Base-by-base conservation (phyloP, 2,113 vertebrate species). In the Lagopus muta region DNA sequence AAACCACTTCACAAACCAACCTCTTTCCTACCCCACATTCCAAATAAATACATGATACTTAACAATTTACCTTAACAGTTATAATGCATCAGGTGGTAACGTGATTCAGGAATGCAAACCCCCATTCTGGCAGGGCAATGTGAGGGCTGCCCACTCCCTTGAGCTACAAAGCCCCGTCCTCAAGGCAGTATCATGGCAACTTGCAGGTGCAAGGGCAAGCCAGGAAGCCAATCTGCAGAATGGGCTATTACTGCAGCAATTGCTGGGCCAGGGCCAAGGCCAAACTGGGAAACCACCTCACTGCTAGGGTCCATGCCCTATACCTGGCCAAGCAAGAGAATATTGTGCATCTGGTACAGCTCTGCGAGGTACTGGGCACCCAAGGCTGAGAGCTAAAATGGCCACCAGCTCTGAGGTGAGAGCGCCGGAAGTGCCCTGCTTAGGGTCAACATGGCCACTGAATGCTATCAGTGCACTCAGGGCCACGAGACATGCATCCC, bases 321-420 rank as follows among this genome's bases (percentile, higher is more conserved):
- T 7, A 13, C 7, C 45, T 13, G 4, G 54, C 13, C 3, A 1
- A 19, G 32, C 14, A 19, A 43, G 22, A 65, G 28, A 18, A 7
- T 6, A 3, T 1, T 1, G 4, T 0, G 1, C 40, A 16, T 5
- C 0, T 0, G 30, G 54, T 34, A 20, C 8, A 11, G n/a, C 52
- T 9, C 10, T 22, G 22, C 48, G 1, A 1, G 42, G 14, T 0
- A 0, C 28, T 7, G 42, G 7, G 9, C 7, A 24, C 13, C 42
- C 57, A 22, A 38, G 10, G 47, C 62, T 22, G 36, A n/a, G 28
- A 16, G 24, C 38, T 28, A 40, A 20, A 4, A n/a, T 28, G 36
- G 36, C 61, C 8, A 11, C 34, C 11, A 8, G 19, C 50, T 13
- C 13, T 8, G 42, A 34, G 47, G 22, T 15, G 40, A 11, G 16